Percentiles rank a stretch among this genome's conserved stretches.
Evolutionary conservation across 2,888 invertebrate species (phyloP).

Genomic region (Dasysyrphus tricinctus): DNA sequence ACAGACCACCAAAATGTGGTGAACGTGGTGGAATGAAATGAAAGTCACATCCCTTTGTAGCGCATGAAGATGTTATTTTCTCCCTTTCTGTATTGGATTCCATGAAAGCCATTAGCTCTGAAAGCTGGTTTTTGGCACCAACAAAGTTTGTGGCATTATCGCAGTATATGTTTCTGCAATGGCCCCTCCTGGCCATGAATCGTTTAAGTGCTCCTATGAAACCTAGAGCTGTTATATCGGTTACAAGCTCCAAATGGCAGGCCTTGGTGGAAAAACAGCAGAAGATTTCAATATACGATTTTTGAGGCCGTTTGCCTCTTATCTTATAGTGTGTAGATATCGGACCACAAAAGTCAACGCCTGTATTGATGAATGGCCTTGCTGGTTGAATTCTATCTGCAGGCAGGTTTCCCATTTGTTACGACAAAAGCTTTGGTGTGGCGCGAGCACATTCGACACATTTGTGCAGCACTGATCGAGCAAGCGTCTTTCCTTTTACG

Average conservation of each 20-base stretch:
- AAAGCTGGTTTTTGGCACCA: not conserved
- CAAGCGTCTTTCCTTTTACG: slow-evolving; percentile 5
- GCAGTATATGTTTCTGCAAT: not conserved
- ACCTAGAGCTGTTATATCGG: too few species aligned
- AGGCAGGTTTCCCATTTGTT: slow-evolving; percentile 35
- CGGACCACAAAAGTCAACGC: slow-evolving; percentile 24
- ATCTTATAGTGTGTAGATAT: slow-evolving; percentile 14
- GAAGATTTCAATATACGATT: too few species aligned
- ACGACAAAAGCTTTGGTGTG: not conserved
- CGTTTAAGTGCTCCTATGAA: not conserved
- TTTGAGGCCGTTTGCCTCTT: slow-evolving; percentile 16
- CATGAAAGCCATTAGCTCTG: not conserved
- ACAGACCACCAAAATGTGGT: too few species aligned
- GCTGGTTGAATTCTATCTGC: slow-evolving; percentile 11
- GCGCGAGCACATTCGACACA: not conserved
- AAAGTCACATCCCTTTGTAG: not conserved
- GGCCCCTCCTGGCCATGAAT: not conserved
- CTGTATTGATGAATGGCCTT: slow-evolving; percentile 4
- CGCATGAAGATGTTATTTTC: not conserved
- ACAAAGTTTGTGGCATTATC: too few species aligned
- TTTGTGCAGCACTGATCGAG: not conserved
- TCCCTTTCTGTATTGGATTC: not conserved
- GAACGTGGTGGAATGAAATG: too few species aligned
- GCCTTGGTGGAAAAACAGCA: too few species aligned
- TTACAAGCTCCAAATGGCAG: too few species aligned